Evolutionary conservation across 2,797 vertebrate species (phyloP).

Genomic region (Monodelphis domestica): DNA sequence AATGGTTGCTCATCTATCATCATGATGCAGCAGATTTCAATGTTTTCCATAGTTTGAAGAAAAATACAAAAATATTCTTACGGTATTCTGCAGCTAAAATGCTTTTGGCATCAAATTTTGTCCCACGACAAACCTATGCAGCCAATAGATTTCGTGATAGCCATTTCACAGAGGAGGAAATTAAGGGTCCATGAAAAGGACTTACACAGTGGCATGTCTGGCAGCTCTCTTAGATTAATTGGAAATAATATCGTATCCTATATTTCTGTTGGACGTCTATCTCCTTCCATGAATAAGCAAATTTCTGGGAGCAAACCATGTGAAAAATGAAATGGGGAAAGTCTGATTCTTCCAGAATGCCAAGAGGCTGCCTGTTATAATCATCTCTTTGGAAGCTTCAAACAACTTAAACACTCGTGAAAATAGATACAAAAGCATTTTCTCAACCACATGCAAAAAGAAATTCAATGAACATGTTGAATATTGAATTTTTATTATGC

Average conservation of each 20-base stretch:
- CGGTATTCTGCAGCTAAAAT: background rate
- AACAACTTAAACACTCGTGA: background rate
- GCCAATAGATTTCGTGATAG: background rate
- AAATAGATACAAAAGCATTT: background rate
- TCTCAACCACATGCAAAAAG: background rate
- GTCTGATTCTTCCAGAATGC: background rate
- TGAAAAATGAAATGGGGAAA: no score
- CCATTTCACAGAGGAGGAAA: background rate
- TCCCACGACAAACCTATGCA: background rate
- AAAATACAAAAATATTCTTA: background rate
- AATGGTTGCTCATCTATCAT: background rate
- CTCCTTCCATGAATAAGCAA: no score
- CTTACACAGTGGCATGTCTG: no score
- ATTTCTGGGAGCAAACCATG: no score
- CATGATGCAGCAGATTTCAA: background rate
- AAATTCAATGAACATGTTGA: background rate
- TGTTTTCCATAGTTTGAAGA: background rate
- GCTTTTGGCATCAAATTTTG: background rate
- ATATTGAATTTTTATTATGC: background rate
- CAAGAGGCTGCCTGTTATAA: background rate
- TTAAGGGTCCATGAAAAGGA: no score
- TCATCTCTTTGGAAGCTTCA: background rate
- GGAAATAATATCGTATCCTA: no score
- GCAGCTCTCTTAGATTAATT: no score
- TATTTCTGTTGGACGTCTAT: no score